Evolutionary conservation across 2,797 vertebrate genomes (phyloP), one percentile per base, ranked within the genome.

Genomic region (Apogon hyalosoma): DNA sequence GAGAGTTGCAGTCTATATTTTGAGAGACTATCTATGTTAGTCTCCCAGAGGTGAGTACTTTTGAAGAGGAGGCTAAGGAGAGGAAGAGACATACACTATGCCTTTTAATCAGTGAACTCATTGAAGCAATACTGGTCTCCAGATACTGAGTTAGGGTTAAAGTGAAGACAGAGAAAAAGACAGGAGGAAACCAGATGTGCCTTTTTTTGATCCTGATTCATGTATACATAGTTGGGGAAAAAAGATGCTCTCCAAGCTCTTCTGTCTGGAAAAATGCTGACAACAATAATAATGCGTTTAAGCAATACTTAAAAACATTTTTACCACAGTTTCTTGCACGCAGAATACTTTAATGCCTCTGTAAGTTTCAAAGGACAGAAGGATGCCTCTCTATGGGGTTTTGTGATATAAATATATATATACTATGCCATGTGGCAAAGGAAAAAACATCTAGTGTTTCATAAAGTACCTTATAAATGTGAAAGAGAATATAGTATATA

Each of bases 91-190:
- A 69, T 43, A 77, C 54, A 69, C 63, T 36, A 42, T 64, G 60
- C 50, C 59, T 84, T 87, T 87, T 88, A 83, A 87, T 83, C 73
- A 79, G 69, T 52, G 60, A 77, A 77, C 61, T 71, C 56, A 79
- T 58, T 78, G 76, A 83, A 75, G 81, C 69, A 84, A 65, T 65
- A 39, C 61, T 63, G 57, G 53, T 73, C 52, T 82, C 69, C 47
- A 63, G 72, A 80, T 53, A 69, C 46, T 40, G 61, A 67, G 47
- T 49, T 49, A 31, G 51, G 33, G 33, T 36, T 50, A 45, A 66
- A 69, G 67, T 53, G 2, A 19, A 75, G 45, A 66, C 39, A 59
- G 16, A 76, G 48, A 68, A 49, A 57, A 39, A 58, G n/a, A 62
- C 38, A 63, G 45, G 19, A 58, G 50, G 21, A 60, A 60, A 55